Conservation (phyloP, 2,888 invertebrate species). For the Pinctada fucata region DNA sequence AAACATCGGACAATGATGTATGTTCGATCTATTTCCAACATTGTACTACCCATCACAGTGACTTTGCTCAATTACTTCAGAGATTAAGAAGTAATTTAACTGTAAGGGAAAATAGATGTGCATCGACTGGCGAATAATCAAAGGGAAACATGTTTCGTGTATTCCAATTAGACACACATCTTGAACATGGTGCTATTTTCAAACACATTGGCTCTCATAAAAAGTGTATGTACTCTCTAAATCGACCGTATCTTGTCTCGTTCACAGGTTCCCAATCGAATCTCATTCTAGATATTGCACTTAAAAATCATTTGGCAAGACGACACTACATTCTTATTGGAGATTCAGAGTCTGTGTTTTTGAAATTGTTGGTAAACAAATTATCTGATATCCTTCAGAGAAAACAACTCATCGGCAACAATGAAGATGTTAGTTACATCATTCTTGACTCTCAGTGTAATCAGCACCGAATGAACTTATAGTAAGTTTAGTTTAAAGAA, state of each 20-base stretch:
- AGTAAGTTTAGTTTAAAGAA: too few relatives aligned
- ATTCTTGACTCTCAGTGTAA: too few relatives aligned
- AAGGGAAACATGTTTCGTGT: background rate
- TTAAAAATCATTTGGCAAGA: background rate
- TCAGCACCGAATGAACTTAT: too few relatives aligned
- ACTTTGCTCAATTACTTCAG: slow-evolving; percentile 15
- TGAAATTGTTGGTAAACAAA: too few relatives aligned
- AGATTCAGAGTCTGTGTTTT: too few relatives aligned
- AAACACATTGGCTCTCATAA: slow-evolving; percentile 3
- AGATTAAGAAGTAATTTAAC: slow-evolving; percentile 15
- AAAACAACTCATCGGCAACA: too few relatives aligned
- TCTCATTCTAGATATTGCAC: background rate
- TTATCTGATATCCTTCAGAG: too few relatives aligned
- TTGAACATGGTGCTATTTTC: slow-evolving; percentile 14
- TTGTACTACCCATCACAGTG: slow-evolving; percentile 13
- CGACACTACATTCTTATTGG: too few relatives aligned
- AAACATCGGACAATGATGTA: background rate
- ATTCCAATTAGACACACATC: slow-evolving; percentile 20
- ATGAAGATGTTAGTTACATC: too few relatives aligned
- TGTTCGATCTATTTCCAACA: background rate
- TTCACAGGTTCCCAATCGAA: background rate
- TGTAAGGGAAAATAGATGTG: slow-evolving; percentile 27
- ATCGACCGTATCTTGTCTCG: background rate
- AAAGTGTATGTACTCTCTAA: background rate
- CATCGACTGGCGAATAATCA: slow-evolving; percentile 13